These are phyloP conservation scores for Peribatodes rhomboidaria DNA, from an alignment of 2,888 invertebrate species.

Conservation along the genomic window DNA sequence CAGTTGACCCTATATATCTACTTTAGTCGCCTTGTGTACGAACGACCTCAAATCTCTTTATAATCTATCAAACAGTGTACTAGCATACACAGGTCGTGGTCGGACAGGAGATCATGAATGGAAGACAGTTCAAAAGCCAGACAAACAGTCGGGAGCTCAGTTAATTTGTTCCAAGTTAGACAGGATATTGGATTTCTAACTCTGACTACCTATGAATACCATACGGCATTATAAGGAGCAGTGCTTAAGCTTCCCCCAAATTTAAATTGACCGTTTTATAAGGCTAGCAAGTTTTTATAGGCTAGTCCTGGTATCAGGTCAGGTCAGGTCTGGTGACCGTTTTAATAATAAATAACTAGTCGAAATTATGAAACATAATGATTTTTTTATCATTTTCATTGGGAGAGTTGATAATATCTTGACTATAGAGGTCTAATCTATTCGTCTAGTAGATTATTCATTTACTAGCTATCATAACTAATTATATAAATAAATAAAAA, in stretches of 20 bases:
- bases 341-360: no score
- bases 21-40: not conserved
- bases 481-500: no score
- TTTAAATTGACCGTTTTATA: not conserved
- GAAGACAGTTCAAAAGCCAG: conserved; percentile 73
- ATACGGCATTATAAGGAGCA: conserved; percentile 48
- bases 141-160: conserved; percentile 69
- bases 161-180: conserved; percentile 73
- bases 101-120: conserved; percentile 47
- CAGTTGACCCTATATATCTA: no score
- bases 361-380: no score
- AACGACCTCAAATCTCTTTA: not conserved
- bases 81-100: conserved; percentile 12
- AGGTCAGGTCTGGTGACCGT: no score
- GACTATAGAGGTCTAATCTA: no score
- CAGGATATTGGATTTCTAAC: conserved; percentile 82
- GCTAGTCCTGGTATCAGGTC: no score
- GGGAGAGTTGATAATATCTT: no score
- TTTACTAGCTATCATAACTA: no score
- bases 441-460: no score
- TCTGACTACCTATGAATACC: conserved; percentile 68
- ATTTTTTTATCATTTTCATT: no score
- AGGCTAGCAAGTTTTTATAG: no score
- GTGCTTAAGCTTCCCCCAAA: not conserved
- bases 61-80: not conserved